Evolutionary conservation across 2,797 vertebrate genomes (phyloP), one percentile per base, ranked within the genome.

Genomic region (Scolopax rusticola): DNA sequence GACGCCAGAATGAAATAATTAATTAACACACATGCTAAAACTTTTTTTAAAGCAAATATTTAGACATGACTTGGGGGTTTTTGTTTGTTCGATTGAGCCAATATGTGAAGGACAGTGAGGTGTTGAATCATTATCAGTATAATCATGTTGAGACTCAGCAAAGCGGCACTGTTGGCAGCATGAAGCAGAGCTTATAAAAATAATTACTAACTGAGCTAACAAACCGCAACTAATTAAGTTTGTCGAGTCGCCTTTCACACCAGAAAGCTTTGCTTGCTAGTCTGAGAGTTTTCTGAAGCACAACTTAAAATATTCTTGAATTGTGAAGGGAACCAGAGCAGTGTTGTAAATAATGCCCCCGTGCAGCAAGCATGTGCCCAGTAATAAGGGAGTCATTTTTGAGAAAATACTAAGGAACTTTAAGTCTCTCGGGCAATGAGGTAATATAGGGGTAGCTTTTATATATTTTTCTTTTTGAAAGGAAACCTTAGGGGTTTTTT

Each of bases 191-290:
- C 50, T 89, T 64, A 60, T 50, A 57, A 57, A 85, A 84, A 70
- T 69, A 94, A 50, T 86, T 87, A 50, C 61, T 85, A 87, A 71
- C 56, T 0, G 1, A 81, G 75, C 64, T 93, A 92, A 92, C 63
- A 90, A 92, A 82, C 40, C 8, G 0, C 87, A 81, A 1, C 56
- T 93, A 76, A 84, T 89, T 61, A 54, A 53, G 82, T 84, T 85
- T 94, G 74, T 84, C 2, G 15, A 79, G 74, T 87, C 47, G 56
- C 56, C 63, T 94, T 87, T 95, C 90, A 79, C 81, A 84, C 51
- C 68, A 56, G 77, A 90, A 74, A 45, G 77, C 74, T 79, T 63
- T 50, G 10, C 74, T 84, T 86, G 69, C 77, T 41, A 73, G 47
- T 40, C 75, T 41, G 63, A 54, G 65, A 36, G 60, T 40, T 82